A percentile compares a stretch with the other conserved stretches of the same genome.
Evolutionary conservation across 1,140 invertebrate species (phyloP).

Genomic region (Yoshiicerus persimilis): DNA sequence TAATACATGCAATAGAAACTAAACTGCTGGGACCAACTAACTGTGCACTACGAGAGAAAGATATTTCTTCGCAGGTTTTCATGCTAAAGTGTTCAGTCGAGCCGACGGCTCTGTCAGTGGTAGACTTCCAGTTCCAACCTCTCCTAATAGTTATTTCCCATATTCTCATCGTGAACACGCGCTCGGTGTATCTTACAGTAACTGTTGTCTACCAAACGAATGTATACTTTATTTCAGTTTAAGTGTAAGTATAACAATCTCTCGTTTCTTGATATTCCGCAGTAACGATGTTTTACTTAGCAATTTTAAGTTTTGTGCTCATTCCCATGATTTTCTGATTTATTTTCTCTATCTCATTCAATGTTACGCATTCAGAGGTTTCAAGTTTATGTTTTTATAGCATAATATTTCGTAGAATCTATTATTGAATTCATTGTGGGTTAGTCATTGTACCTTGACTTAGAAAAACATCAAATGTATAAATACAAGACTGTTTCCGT

Average conservation of each 20-base stretch:
- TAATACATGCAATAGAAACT: background rate
- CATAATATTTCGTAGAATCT: background rate
- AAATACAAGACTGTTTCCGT: background rate
- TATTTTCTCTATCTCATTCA: background rate
- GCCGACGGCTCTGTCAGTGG: slow-evolving; percentile 1
- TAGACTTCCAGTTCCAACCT: background rate
- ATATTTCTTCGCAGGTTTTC: background rate
- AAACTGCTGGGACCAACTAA: background rate
- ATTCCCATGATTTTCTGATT: background rate
- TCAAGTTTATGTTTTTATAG: background rate
- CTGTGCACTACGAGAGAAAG: background rate
- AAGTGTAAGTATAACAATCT: background rate
- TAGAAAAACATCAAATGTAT: background rate
- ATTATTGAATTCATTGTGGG: background rate
- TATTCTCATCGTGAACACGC: background rate
- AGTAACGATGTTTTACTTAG: background rate
- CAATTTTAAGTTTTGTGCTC: background rate
- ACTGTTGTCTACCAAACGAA: background rate
- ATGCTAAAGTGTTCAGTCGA: background rate
- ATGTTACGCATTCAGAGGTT: background rate
- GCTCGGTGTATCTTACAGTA: background rate
- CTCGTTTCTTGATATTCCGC: background rate
- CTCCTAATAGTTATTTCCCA: background rate
- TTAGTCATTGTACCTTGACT: background rate
- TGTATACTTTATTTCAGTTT: background rate